A percentile compares a stretch with the other conserved stretches of the same genome.
These are phyloP conservation scores for Brachionus rubens DNA, from an alignment of 1,140 invertebrate species.

Conservation along the genomic window DNA sequence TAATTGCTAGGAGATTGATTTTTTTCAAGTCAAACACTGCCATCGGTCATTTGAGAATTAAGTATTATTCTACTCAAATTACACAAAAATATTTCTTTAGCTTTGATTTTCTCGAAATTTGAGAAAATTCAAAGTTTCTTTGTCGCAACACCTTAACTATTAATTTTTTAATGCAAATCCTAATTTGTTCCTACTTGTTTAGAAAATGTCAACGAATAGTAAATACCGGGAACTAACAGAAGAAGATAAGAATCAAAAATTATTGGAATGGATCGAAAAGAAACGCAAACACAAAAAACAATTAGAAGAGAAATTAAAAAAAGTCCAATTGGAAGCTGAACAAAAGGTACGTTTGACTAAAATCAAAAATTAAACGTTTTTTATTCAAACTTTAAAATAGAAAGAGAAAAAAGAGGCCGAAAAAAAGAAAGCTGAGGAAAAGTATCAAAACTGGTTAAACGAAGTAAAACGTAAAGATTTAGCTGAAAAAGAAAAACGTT, in stretches of 20 bases:
- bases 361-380: not conserved
- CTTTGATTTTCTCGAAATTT: no score
- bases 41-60: no score
- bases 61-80: no score
- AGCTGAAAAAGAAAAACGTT: not conserved
- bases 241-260: slow-evolving; percentile 23
- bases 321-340: not conserved
- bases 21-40: no score
- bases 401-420: slow-evolving; percentile 10
- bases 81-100: no score
- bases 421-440: slow-evolving; percentile 3
- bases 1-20: no score
- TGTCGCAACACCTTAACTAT: no score
- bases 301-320: not conserved
- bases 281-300: slow-evolving; percentile 3
- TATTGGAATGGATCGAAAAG: slow-evolving; percentile 36
- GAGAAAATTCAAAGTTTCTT: no score
- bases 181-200: no score
- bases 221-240: slow-evolving; percentile 4
- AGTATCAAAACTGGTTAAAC: slow-evolving; percentile 30
- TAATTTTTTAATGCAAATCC: no score
- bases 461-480: slow-evolving; percentile 23
- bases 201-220: slow-evolving; percentile 13
- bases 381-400: not conserved
- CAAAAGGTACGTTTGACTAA: not conserved